Conservation (phyloP, 37 sponge, comb jelly and placozoan genomes). For the Halisarca cf. caerulea region DNA sequence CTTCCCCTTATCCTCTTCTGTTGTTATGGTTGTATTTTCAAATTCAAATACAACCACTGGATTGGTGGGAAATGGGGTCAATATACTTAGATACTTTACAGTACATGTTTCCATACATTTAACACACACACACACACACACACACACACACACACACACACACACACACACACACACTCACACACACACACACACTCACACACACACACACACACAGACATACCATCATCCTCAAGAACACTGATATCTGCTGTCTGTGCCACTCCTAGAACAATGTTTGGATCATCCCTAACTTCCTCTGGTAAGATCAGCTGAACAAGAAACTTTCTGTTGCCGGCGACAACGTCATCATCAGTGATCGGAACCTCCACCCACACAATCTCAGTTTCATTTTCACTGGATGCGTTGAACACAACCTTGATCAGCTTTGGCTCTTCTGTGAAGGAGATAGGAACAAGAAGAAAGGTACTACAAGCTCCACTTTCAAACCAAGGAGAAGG, state of each 20-base stretch:
- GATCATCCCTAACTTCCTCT: not conserved
- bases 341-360: not conserved
- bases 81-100: no score
- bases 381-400: not conserved
- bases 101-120: no score
- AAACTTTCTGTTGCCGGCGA: not conserved
- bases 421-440: not conserved
- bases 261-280: not conserved
- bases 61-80: no score
- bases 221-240: slow-evolving; percentile 9
- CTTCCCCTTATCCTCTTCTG: not conserved
- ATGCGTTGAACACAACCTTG: not conserved
- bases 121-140: no score
- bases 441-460: no score
- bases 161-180: no score
- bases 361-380: not conserved
- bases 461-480: no score
- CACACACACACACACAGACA: not conserved
- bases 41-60: not conserved
- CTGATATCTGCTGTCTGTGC: not conserved
- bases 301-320: not conserved
- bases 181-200: no score
- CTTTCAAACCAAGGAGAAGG: no score
- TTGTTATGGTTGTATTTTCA: not conserved
- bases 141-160: no score